Base-by-base conservation (phyloP, 2,113 vertebrate genomes). In the Bagarius yarrelli region DNA sequence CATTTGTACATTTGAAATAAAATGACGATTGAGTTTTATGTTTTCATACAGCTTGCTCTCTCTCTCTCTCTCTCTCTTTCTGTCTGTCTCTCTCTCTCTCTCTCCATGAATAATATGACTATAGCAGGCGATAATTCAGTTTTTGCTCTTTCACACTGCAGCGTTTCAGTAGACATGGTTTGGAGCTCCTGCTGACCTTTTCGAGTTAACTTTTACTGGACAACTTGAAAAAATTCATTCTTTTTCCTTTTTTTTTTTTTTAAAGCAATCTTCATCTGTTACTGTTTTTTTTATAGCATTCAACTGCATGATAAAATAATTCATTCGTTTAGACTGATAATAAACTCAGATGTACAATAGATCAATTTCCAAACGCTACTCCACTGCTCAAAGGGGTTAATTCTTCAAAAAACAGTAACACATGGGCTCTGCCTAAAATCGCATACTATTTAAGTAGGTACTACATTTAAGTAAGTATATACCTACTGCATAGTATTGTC, bases 251-350 rank as follows among this genome's bases (percentile, higher is more conserved):
- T 30, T 63, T 81, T 76, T 76, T n/a, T 64, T 75, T 77, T 81
- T 80, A 75, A 50, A 70, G 63, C 16, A 8, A 27, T 19, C n/a
- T 52, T 64, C 56, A 70, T 73, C 16, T 81, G 50, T 76, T 74
- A 67, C 60, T 55, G 50, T 40, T 55, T 67, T 84, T 61, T 73
- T 32, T 64, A n/a, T n/a, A n/a, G n/a, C n/a, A n/a, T 84, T 80
- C 44, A 80, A 77, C 74, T 81, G 56, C n/a, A n/a, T n/a, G n/a
- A n/a, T n/a, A n/a, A n/a, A n/a, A n/a, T n/a, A n/a, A n/a, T n/a
- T n/a, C n/a, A n/a, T n/a, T n/a, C n/a, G n/a, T n/a, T n/a, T n/a
- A n/a, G n/a, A n/a, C n/a, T n/a, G n/a, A n/a, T n/a, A n/a, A n/a
- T n/a, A n/a, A n/a, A n/a, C n/a, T n/a, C n/a, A n/a, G n/a, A n/a